Evolutionary conservation across 2,113 vertebrate genomes (phyloP).

Genomic region (Phalacrocorax pelagicus): DNA sequence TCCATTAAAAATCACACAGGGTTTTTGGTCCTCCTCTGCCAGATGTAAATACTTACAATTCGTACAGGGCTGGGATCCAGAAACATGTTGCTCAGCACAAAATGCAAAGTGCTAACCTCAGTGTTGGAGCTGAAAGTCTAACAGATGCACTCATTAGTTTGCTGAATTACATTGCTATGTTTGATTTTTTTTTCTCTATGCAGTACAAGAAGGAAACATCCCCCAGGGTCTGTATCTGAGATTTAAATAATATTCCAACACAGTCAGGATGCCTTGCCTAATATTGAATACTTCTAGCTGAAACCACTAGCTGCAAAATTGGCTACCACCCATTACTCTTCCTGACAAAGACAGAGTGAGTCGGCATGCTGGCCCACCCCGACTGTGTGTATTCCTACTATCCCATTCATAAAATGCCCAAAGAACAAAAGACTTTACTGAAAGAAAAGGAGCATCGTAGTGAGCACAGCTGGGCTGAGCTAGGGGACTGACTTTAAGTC

Average conservation of each 20-base stretch:
- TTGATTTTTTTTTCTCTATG: neutral
- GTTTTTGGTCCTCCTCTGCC: neutral
- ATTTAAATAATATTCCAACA: neutral
- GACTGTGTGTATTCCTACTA: neutral
- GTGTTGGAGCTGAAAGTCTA: neutral
- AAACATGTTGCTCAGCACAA: neutral
- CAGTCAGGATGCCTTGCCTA: neutral
- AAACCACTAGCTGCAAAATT: neutral
- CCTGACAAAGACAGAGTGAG: neutral
- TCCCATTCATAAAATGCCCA: neutral
- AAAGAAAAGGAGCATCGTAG: rapidly evolving
- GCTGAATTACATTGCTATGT: neutral
- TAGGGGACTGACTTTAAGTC: neutral
- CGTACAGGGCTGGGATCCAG: neutral
- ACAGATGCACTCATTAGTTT: neutral
- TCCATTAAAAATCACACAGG: neutral
- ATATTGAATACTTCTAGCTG: neutral
- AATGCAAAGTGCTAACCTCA: neutral
- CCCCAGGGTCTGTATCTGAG: neutral
- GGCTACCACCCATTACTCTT: neutral
- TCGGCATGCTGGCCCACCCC: neutral
- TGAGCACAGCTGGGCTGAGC: neutral
- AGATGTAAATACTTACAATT: neutral
- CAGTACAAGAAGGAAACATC: neutral
- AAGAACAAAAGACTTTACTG: neutral